A percentile compares a stretch with the other conserved stretches of the same genome.
phyloP scores from a whole-genome alignment of 2,888 invertebrate species.

The Coelinius sp. region DNA sequence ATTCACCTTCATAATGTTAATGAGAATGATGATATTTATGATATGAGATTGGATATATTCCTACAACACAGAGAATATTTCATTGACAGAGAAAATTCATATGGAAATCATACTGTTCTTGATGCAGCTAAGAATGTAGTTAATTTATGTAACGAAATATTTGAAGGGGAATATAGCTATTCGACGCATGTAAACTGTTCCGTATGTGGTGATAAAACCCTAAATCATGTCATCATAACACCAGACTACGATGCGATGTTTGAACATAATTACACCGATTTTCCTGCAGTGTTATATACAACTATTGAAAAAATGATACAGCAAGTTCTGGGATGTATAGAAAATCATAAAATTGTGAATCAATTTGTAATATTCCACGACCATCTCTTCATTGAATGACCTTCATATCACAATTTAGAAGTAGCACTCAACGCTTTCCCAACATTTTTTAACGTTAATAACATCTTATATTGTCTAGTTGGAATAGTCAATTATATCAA shows the following conservation, averaged over 20 bases:
- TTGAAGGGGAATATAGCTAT: background rate
- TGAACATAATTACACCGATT: background rate
- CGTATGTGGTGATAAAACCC: background rate
- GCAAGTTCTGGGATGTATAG: background rate
- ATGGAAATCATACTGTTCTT: background rate
- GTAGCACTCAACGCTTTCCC: background rate
- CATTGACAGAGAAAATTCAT: background rate
- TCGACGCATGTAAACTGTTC: background rate
- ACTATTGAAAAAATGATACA: background rate
- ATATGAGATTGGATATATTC: background rate
- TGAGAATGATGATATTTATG: background rate
- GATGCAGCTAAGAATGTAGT: background rate
- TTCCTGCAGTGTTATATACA: background rate
- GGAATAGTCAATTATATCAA: background rate
- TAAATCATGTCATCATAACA: background rate
- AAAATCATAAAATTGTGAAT: background rate
- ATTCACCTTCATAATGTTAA: background rate
- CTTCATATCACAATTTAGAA: background rate
- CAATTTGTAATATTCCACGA: background rate
- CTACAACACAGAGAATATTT: background rate
- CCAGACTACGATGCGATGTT: background rate
- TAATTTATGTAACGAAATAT: background rate
- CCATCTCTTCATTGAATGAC: background rate
- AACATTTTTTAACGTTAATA: background rate
- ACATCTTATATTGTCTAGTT: background rate